Evolutionary conservation across 2,113 vertebrate genomes (phyloP).

Genomic region (Tragelaphus buxtoni): DNA sequence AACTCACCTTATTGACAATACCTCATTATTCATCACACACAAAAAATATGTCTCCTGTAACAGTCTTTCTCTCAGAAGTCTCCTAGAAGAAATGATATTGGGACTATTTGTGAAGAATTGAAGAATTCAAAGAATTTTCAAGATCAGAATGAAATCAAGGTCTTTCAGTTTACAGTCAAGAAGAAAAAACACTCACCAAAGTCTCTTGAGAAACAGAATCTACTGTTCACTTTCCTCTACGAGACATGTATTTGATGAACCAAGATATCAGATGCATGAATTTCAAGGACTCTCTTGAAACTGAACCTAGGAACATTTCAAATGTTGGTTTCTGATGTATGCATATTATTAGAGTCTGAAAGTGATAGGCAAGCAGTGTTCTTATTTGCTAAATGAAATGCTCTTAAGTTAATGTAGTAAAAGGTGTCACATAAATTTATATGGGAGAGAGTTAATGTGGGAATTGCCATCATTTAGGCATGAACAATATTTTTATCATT

Average conservation of each 20-base stretch:
- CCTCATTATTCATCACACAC: not conserved
- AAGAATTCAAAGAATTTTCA: slow-evolving; percentile 22
- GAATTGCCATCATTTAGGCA: not conserved
- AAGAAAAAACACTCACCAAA: not conserved
- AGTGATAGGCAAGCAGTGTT: not conserved
- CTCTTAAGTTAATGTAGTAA: not conserved
- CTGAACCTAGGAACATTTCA: not conserved
- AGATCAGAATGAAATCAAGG: slow-evolving; percentile 1
- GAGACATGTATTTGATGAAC: not conserved
- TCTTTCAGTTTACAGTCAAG: not conserved
- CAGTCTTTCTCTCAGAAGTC: not conserved
- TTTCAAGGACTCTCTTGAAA: not conserved
- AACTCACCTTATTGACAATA: not conserved
- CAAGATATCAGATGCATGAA: not conserved
- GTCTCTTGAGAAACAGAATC: not conserved
- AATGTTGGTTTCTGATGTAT: not conserved
- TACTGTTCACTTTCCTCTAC: not conserved
- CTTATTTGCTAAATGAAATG: slow-evolving; percentile 17
- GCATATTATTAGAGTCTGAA: not conserved
- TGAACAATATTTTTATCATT: not conserved
- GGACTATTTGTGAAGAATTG: not conserved
- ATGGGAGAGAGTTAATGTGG: not conserved
- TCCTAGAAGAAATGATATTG: slow-evolving; percentile 23
- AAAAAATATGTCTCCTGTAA: not conserved
- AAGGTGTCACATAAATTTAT: slow-evolving; percentile 15